Evolutionary conservation across 2,888 invertebrate genomes (phyloP), one percentile per base, ranked within the genome.

Genomic region (Podotricha telesiphe): DNA sequence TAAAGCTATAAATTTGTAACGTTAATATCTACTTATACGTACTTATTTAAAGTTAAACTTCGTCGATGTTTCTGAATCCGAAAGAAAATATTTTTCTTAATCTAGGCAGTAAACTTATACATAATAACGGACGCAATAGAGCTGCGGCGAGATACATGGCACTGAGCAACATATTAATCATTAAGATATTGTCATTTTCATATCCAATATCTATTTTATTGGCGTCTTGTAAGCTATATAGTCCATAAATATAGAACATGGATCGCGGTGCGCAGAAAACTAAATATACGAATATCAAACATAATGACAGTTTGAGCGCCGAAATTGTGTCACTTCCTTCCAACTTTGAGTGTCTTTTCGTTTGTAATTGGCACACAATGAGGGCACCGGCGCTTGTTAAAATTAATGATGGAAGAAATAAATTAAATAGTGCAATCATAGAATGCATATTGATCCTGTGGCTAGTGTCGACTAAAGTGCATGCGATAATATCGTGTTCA

Each of bases 401-500:
- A 53, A 93, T 85, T 17, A 87, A 70, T 28, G 82, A 76, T 20
- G 93, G 93, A 74, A 93, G 75, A 74, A 90, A 80, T 61, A 91
- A 78, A 79, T 88, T 91, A 68, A 93, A 87, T 47, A 91, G 80
- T 47, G 87, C 85, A 48, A 93, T 79, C 78, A 93, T 81, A 6
- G 87, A 83, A 72, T 89, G 86, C 82, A 92, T 87, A 68, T 89
- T 87, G 11, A 88, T 77, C 71, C 88, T 88, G 77, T 94, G 93
- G 76, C 88, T 88, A 34, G 89, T 86, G 75, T 94, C 94, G 37
- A 93, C 81, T 72, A 94, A 85, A 17, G 93, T 92, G 78, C 95
- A 95, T 40, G 93, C 75, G 15, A 88, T 83, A 13, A 80, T 76
- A 61, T 86, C 84, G 55, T 84, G 80, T 66, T 89, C 87, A 6